Base-by-base conservation (phyloP, 2,888 invertebrate genomes). In the Leucophora obtusa region DNA sequence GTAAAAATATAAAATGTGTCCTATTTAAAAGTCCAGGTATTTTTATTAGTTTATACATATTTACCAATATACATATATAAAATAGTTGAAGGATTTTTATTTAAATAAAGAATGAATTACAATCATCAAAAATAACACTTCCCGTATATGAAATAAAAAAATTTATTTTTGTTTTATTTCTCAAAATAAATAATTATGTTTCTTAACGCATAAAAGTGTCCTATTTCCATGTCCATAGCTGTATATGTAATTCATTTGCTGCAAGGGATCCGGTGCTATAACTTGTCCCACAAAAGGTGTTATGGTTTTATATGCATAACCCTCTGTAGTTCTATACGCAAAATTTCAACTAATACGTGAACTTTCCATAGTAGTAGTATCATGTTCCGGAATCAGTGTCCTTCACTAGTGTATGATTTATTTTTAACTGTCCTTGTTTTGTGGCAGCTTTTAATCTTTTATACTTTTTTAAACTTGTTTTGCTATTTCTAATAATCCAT, bases 281-380 rank as follows among this genome's bases (percentile, higher is more conserved):
- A 83, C 79, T 33, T 83, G 73, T 18, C 83, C 68, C 6, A 84
- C 63, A 50, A 84, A 65, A 33, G 85, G 84, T 11, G 84, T 84
- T 83, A 91, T 85, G 35, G 90, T 89, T 73, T 91, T 89, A 86
- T 92, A 92, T 18, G 92, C 92, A 84, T 92, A 92, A 79, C 90
- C 91, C 87, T 92, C 92, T 60, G 91, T 88, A 56, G 91, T 90
- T 84, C 91, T 91, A 88, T 92, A 92, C 50, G 92, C 92, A 86
- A 92, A 92, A 88, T 91, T 92, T 72, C 92, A 92, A 69, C 92
- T 92, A 72, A 92, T 84, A 35, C 91, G 89, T 83, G 92, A 91
- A 43, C 91, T 91, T 86, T 91, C 90, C 86, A 92, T 91, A 84
- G 92, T 88, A 79, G 92, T 92, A 62, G 91, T 91, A 89, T 92